Evolutionary conservation across 2,113 vertebrate genomes (phyloP).

Genomic region (Chloropsis cyanopogon): DNA sequence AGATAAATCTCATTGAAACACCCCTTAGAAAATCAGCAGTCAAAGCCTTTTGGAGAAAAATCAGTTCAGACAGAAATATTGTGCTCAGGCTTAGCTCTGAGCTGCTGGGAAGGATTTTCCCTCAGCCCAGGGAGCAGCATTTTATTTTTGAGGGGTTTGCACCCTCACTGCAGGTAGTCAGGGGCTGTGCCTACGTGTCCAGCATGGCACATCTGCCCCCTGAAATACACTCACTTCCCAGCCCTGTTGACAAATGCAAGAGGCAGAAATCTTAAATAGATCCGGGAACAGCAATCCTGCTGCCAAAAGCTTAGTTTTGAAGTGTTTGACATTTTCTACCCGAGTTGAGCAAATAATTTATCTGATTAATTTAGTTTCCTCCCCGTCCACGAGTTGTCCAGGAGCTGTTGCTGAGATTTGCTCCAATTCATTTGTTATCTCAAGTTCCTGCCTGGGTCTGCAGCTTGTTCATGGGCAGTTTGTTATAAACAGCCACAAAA

Average conservation of each 20-base stretch:
- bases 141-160: background rate
- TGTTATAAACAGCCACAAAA: background rate
- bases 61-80: background rate
- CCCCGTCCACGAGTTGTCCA: background rate
- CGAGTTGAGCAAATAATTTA: conserved; percentile 54
- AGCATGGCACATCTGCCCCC: background rate
- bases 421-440: conserved; percentile 52
- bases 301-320: conserved; percentile 58
- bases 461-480: conserved; percentile 6
- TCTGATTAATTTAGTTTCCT: conserved; percentile 62
- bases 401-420: conserved; percentile 47
- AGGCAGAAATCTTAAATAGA: conserved; percentile 47
- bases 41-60: background rate
- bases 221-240: background rate
- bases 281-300: conserved; percentile 27
- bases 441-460: conserved; percentile 5
- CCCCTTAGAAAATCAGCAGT: background rate
- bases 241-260: conserved; percentile 37
- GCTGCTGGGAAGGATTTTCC: background rate
- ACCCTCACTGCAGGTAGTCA: background rate
- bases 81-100: background rate
- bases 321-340: conserved; percentile 58
- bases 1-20: background rate
- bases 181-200: background rate
- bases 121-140: background rate